Evolutionary conservation across 2,113 vertebrate genomes (phyloP).

Genomic region (Diphyllodes magnificus): DNA sequence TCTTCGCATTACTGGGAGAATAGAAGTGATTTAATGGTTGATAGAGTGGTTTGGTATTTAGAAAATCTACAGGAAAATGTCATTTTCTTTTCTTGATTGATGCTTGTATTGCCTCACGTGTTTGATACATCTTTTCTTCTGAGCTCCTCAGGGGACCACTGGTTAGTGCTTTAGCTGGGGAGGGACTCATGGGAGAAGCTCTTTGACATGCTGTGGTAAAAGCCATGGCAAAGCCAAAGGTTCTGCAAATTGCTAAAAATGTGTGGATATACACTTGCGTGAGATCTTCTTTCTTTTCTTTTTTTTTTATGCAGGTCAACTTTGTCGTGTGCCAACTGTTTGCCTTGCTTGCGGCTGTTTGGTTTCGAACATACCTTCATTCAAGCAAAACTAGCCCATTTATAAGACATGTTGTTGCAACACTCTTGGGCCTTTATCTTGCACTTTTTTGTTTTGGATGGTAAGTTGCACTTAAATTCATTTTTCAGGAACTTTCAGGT

Average conservation of each 20-base stretch:
- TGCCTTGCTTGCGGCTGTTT: conserved; percentile 91
- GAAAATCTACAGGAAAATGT: background rate
- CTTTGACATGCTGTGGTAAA: background rate
- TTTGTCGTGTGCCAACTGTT: conserved; percentile 97
- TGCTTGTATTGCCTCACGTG: background rate
- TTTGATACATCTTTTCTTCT: background rate
- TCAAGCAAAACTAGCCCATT: conserved; percentile 95
- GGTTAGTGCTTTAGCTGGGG: background rate
- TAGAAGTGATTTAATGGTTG: background rate
- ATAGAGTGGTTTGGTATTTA: background rate
- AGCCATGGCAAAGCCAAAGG: background rate
- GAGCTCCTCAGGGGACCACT: background rate
- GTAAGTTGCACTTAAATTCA: conserved; percentile 76
- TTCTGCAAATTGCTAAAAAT: background rate
- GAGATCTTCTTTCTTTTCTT: background rate
- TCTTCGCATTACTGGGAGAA: background rate
- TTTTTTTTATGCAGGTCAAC: conserved; percentile 83
- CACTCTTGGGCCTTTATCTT: conserved; percentile 95
- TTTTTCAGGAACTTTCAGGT: background rate
- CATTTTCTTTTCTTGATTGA: background rate
- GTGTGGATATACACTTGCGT: background rate
- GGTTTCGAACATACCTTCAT: conserved; percentile 95
- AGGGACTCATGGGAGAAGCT: background rate
- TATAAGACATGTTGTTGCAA: conserved; percentile 93
- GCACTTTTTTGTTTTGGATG: conserved; percentile 99